Conservation (phyloP, 2,888 invertebrate species). For the Sthenelais limicola region DNA sequence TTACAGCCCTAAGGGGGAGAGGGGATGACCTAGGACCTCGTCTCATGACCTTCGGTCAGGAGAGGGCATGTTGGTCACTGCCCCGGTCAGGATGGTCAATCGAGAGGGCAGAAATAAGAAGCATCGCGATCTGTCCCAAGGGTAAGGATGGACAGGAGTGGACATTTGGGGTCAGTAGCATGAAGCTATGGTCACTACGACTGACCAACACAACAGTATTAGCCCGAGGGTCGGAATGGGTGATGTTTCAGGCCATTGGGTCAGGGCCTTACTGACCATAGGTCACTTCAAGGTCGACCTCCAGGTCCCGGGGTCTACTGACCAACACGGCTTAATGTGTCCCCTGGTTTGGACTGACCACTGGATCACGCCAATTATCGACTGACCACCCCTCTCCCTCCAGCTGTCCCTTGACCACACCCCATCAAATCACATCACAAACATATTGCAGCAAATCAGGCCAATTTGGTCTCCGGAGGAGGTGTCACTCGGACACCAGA, state of each 20-base stretch:
- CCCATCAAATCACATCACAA: background rate
- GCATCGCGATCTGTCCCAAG: constrained; percentile 19
- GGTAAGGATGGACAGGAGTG: constrained; percentile 19
- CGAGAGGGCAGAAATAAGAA: constrained; percentile 19
- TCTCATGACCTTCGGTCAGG: constrained; percentile 10
- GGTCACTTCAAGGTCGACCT: constrained; percentile 7
- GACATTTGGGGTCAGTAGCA: constrained; percentile 1
- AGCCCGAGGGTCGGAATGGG: constrained; percentile 19
- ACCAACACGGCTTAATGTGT: constrained; percentile 2
- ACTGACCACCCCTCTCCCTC: background rate
- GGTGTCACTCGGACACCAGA: background rate
- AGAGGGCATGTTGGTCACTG: constrained; percentile 32
- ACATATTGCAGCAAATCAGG: constrained; percentile 6
- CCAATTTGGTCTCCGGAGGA: constrained; percentile 3
- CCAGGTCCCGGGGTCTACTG: background rate
- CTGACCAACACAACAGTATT: background rate
- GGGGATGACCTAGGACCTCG: constrained; percentile 14
- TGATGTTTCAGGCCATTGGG: constrained; percentile 24
- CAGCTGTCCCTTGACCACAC: constrained; percentile 1
- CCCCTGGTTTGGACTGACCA: constrained; percentile 8
- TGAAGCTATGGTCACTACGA: constrained; percentile 4
- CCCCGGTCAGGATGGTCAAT: constrained; percentile 20
- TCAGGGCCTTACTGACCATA: constrained; percentile 30
- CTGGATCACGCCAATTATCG: constrained; percentile 16
- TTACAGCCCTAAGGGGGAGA: background rate